phyloP scores from a whole-genome alignment of 2,113 vertebrate genomes.

The Trochalopteron elliotii region DNA sequence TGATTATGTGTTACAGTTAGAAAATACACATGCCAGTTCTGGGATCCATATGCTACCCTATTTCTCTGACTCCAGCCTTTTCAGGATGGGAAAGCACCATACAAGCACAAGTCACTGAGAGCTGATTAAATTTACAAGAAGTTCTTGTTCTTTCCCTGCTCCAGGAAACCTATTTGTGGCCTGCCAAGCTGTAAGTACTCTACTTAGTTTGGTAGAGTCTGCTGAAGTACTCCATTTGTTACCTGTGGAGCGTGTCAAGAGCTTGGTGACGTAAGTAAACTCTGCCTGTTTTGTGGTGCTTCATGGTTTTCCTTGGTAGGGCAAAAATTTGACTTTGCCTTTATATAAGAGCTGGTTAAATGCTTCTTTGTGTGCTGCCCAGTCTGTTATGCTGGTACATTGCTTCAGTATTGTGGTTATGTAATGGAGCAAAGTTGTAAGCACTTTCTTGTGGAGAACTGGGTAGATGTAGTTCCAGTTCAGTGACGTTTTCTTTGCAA shows the following conservation, averaged over 20 bases:
- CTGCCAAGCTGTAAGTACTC: slow-evolving; percentile 88
- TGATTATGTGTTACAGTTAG: neutral
- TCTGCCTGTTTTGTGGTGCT: neutral
- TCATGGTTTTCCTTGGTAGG: neutral
- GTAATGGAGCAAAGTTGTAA: neutral
- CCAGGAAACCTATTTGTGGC: slow-evolving; percentile 87
- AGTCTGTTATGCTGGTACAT: accelerated
- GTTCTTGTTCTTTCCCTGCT: slow-evolving; percentile 33
- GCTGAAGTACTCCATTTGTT: slow-evolving; percentile 82
- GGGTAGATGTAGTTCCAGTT: neutral
- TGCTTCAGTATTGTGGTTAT: neutral
- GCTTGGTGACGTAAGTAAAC: slow-evolving; percentile 80
- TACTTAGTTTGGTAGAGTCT: slow-evolving; percentile 88
- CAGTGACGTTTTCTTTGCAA: neutral
- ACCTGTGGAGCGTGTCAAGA: slow-evolving; percentile 81
- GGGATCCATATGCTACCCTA: neutral
- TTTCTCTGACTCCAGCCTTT: neutral
- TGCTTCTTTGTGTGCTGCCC: neutral
- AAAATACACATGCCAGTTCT: neutral
- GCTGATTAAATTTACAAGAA: slow-evolving; percentile 17
- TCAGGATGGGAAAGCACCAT: neutral
- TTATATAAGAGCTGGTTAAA: neutral
- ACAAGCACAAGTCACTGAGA: neutral
- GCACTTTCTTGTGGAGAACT: neutral
- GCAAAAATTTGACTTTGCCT: neutral